phyloP scores from a whole-genome alignment of 2,113 vertebrate species.

The Amazona guildingii region DNA sequence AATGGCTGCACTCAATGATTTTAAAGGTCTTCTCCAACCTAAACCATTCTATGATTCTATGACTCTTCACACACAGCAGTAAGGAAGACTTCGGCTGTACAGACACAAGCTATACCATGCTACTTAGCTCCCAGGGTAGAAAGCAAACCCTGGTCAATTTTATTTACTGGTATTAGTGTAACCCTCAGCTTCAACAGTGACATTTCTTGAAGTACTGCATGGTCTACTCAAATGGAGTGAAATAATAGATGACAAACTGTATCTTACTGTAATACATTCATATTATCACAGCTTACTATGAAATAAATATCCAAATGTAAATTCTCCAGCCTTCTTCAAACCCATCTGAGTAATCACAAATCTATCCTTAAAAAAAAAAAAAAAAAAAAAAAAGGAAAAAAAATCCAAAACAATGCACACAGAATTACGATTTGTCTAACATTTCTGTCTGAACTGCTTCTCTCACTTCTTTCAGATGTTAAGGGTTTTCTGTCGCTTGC shows the following conservation, averaged over 20 bases:
- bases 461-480: neutral
- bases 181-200: neutral
- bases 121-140: neutral
- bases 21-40: neutral
- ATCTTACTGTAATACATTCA: neutral
- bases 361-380: neutral
- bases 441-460: neutral
- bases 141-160: neutral
- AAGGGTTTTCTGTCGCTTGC: neutral
- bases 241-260: neutral
- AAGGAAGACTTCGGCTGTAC: neutral
- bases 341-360: neutral
- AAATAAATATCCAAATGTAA: neutral
- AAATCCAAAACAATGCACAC: neutral
- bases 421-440: neutral
- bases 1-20: neutral
- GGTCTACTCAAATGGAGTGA: neutral
- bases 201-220: neutral
- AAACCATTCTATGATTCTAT: neutral
- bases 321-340: neutral
- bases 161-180: neutral
- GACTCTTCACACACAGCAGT: neutral
- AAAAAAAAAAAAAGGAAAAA: neutral
- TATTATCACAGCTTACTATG: neutral
- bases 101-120: neutral